Evolutionary conservation across 2,888 invertebrate species (phyloP).

Genomic region (Oithona nana): DNA sequence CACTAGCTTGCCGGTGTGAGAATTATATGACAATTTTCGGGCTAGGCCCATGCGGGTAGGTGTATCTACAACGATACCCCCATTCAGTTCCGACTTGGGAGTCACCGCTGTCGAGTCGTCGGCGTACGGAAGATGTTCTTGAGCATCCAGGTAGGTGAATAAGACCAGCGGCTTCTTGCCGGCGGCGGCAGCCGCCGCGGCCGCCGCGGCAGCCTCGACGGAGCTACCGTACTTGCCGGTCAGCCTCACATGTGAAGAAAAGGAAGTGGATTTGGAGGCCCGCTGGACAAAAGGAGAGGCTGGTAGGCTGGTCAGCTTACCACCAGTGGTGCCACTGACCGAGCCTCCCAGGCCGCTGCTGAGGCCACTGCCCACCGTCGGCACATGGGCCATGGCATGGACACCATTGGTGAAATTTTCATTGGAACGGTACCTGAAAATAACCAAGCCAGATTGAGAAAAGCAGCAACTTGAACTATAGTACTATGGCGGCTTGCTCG

Average conservation of each 20-base stretch:
- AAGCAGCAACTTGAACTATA: too few relatives aligned
- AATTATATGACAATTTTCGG: slow-evolving; percentile 72
- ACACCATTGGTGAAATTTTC: neutral
- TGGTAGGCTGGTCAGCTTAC: slow-evolving; percentile 52
- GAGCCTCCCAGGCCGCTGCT: slow-evolving; percentile 33
- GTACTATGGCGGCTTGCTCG: too few relatives aligned
- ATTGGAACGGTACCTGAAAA: neutral
- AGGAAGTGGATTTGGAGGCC: slow-evolving; percentile 66
- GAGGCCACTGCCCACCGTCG: slow-evolving; percentile 69
- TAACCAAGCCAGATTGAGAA: too few relatives aligned
- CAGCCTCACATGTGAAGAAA: slow-evolving; percentile 52
- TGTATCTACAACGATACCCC: slow-evolving; percentile 74
- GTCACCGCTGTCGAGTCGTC: slow-evolving; percentile 95
- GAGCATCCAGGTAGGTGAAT: slow-evolving; percentile 62
- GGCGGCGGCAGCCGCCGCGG: neutral
- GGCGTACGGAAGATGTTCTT: slow-evolving; percentile 81
- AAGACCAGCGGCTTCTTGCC: slow-evolving; percentile 83
- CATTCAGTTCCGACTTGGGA: slow-evolving; percentile 69
- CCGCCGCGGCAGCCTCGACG: slow-evolving; percentile 27
- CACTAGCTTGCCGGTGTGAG: slow-evolving; percentile 28
- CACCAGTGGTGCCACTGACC: neutral
- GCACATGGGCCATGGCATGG: slow-evolving; percentile 19
- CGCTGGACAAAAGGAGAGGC: slow-evolving; percentile 77
- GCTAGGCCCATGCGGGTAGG: slow-evolving; percentile 6
- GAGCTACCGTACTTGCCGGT: slow-evolving; percentile 36